phyloP scores from a whole-genome alignment of 2,888 invertebrate species.

The Drosophila prolongata region DNA sequence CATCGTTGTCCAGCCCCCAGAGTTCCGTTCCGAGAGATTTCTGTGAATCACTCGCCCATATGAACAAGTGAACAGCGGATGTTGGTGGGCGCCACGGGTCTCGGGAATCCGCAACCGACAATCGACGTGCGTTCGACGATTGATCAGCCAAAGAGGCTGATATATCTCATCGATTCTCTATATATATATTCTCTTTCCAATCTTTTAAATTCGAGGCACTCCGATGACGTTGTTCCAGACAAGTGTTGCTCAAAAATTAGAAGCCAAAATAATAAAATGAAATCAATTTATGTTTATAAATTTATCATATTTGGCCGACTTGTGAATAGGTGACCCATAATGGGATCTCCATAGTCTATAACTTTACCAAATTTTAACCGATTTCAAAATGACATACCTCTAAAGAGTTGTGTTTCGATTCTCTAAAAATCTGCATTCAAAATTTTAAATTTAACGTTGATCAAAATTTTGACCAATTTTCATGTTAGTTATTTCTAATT shows the following conservation, averaged over 20 bases:
- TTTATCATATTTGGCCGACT: no score
- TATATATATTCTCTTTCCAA: slow-evolving; percentile 3
- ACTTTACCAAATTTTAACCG: no score
- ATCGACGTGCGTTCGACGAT: slow-evolving; percentile 59
- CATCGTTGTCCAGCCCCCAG: slow-evolving; percentile 31
- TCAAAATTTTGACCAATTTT: no score
- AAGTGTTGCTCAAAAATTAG: slow-evolving; percentile 8
- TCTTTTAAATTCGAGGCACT: slow-evolving; percentile 1
- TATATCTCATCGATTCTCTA: slow-evolving; percentile 17
- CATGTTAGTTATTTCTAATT: no score
- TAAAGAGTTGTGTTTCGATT: no score
- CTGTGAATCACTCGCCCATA: slow-evolving; percentile 53
- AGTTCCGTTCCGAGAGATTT: slow-evolving; percentile 41
- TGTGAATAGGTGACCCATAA: no score
- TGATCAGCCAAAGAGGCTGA: slow-evolving; percentile 48
- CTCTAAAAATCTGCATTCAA: no score
- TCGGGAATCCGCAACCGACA: slow-evolving; percentile 43
- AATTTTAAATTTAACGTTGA: no score
- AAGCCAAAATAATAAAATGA: neutral
- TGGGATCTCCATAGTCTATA: no score
- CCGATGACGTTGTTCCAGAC: slow-evolving; percentile 29
- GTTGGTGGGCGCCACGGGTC: slow-evolving; percentile 69
- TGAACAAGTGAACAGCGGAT: slow-evolving; percentile 52
- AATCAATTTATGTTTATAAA: no score
- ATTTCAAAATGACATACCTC: no score